A percentile compares a stretch with the other conserved stretches of the same genome.
Conservation (phyloP, 2,888 invertebrate genomes). For the Zhuqinia jingwanae region DNA sequence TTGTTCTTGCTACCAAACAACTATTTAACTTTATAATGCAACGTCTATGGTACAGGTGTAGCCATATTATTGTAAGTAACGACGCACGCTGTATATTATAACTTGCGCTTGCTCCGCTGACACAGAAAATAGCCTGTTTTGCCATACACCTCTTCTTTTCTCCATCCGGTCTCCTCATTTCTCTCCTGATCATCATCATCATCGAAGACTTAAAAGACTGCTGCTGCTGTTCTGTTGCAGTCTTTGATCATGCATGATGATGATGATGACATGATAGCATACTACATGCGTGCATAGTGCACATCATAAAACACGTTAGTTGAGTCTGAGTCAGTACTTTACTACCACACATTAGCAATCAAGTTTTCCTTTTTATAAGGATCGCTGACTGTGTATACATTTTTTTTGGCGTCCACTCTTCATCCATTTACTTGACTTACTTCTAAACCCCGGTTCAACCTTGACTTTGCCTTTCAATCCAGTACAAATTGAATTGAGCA, state of each 20-base stretch:
- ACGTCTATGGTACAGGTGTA: slow-evolving; percentile 13
- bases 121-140: slow-evolving; percentile 78
- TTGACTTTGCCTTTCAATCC: slow-evolving; percentile 70
- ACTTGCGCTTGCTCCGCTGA: slow-evolving; percentile 77
- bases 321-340: background rate
- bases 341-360: background rate
- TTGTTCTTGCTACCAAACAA: slow-evolving; percentile 21
- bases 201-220: too few relatives aligned
- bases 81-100: slow-evolving; percentile 38
- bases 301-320: slow-evolving; percentile 46
- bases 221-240: background rate
- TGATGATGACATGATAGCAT: slow-evolving; percentile 43
- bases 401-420: slow-evolving; percentile 50
- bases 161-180: slow-evolving; percentile 77
- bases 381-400: slow-evolving; percentile 40
- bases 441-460: slow-evolving; percentile 48
- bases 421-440: slow-evolving; percentile 59
- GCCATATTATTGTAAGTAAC: slow-evolving; percentile 19
- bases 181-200: slow-evolving; percentile 43
- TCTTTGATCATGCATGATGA: slow-evolving; percentile 11
- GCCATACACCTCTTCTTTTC: slow-evolving; percentile 74
- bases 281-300: slow-evolving; percentile 57
- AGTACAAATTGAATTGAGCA: slow-evolving; percentile 33
- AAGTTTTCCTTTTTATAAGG: slow-evolving; percentile 25
- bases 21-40: background rate